Base-by-base conservation (phyloP, 2,888 invertebrate genomes). In the Thalpophila matura region DNA sequence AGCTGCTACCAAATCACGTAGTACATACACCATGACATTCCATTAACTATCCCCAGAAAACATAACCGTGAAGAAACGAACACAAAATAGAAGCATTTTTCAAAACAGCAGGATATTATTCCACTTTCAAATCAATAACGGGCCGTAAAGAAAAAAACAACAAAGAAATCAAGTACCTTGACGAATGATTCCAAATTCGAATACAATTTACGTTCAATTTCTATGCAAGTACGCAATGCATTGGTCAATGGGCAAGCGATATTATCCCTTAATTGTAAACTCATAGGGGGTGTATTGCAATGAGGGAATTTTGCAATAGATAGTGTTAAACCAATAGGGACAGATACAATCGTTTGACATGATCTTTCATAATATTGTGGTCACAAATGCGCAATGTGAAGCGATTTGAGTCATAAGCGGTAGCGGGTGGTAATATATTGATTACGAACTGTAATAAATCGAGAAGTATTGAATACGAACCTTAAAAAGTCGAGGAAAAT, bases 271-370 rank as follows among this genome's bases (percentile, higher is more conserved):
- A 66, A 20, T 4, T 0, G 0, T 0, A 0, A 1, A 0, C 0
- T 0, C 0, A 5, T 35, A 54, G 20, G 16, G 46, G 12, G 56
- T 3, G 4, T 20, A 27, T 60, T 67, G 4, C 24, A 12, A 1
- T 45, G 12, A 14, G 2, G 16, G 2, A 1, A 1, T 1, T 18
- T 37, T 24, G n/a, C 22, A 47, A 72, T 80, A 77, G 81, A 84
- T 82, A 77, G 80, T 79, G 75, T 74, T 60, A 72, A 79, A 76
- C 86, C 85, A 87, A 90, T 87, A 81, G 83, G 81, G 82, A 81
- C 86, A 89, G 90, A 89, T 90, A 86, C 83, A 85, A 90, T 91
- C 91, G 88, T 89, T 89, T 89, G 92, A 90, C 90, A 89, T 84
- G 87, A 91, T 91, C 91, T 90, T 85, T 89, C 88, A 89, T 85